These are phyloP conservation scores for Acheta domesticus DNA, from an alignment of 2,888 invertebrate species.

Conservation along the genomic window DNA sequence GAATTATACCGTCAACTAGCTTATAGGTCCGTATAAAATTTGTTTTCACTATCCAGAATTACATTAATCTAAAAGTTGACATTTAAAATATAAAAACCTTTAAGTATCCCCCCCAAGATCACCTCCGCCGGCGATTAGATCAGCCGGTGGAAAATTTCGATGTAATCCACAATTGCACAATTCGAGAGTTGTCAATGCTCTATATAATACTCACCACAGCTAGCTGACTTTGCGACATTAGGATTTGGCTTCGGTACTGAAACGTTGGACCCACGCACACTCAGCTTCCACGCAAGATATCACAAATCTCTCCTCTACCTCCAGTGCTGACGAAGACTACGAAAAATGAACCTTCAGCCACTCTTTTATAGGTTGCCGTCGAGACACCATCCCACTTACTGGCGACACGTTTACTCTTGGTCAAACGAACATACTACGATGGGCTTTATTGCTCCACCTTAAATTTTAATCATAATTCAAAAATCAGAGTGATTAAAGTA, in stretches of 20 bases:
- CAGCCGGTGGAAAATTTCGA: too few relatives aligned
- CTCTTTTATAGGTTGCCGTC: not conserved
- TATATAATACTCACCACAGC: conserved; percentile 56
- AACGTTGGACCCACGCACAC: not conserved
- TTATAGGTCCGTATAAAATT: too few relatives aligned
- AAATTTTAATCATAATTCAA: too few relatives aligned
- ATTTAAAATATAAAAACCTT: too few relatives aligned
- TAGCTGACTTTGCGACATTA: conserved; percentile 68
- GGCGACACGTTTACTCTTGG: not conserved
- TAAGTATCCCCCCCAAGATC: too few relatives aligned
- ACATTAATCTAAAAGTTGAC: too few relatives aligned
- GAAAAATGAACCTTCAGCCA: not conserved
- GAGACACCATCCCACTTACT: not conserved
- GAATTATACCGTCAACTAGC: too few relatives aligned
- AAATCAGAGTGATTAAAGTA: too few relatives aligned
- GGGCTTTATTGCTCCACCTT: too few relatives aligned
- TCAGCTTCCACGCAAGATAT: not conserved
- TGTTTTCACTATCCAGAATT: too few relatives aligned
- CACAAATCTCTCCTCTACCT: conserved; percentile 4
- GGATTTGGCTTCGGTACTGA: conserved; percentile 2
- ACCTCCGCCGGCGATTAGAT: too few relatives aligned
- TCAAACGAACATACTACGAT: too few relatives aligned
- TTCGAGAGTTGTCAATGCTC: conserved; percentile 36
- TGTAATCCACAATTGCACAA: conserved; percentile 12
- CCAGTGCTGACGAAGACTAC: not conserved